Evolutionary conservation across 92 coral and sea anemone genomes (phyloP).

Genomic region (Epizoanthus fatuus): DNA sequence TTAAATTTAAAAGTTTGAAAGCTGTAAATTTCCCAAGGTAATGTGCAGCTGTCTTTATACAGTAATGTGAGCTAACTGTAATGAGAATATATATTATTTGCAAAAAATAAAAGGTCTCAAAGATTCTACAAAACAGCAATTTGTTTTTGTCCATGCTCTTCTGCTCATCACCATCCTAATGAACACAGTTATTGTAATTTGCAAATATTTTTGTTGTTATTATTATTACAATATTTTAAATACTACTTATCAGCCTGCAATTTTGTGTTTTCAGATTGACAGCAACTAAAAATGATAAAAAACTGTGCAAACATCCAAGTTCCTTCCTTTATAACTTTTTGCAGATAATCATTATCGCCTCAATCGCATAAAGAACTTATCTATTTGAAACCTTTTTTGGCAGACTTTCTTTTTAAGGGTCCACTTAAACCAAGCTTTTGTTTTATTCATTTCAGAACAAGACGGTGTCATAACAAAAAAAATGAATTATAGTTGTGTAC

Average conservation of each 20-base stretch:
- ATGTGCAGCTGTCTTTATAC: too few relatives aligned
- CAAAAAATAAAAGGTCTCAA: too few relatives aligned
- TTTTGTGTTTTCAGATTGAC: conserved; percentile 24
- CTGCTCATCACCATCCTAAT: too few relatives aligned
- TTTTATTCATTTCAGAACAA: conserved; percentile 16
- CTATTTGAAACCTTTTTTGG: neutral
- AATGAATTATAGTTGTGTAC: conserved; percentile 16
- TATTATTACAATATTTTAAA: conserved; percentile 11
- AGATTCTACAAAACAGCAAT: too few relatives aligned
- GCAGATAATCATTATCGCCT: neutral
- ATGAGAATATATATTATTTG: too few relatives aligned
- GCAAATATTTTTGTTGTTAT: neutral
- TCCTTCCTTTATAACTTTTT: neutral
- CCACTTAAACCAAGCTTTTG: neutral
- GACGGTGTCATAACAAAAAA: conserved; percentile 10
- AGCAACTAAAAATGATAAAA: neutral
- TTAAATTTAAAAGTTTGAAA: too few relatives aligned
- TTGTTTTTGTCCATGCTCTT: too few relatives aligned
- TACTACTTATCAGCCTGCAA: conserved; percentile 20
- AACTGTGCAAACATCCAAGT: neutral
- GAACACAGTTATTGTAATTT: too few relatives aligned
- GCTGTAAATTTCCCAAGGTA: too few relatives aligned
- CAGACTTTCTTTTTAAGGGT: neutral
- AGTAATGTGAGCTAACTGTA: too few relatives aligned
- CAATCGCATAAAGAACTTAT: neutral